phyloP scores from a whole-genome alignment of 2,797 vertebrate species.

The Takifugu ocellatus region DNA sequence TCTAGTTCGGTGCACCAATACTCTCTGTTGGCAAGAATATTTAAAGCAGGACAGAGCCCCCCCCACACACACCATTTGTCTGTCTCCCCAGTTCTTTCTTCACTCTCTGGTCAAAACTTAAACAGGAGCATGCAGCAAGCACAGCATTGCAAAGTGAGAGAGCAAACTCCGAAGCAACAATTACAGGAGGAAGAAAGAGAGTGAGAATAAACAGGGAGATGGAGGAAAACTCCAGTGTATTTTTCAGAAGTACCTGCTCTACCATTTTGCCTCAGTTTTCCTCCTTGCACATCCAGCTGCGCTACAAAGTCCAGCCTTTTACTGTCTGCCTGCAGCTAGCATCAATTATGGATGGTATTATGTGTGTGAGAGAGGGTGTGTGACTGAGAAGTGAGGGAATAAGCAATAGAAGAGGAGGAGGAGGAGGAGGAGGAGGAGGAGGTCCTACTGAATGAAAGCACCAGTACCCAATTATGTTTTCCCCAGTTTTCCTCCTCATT shows the following conservation, averaged over 20 bases:
- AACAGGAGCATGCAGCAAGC: conserved; percentile 13
- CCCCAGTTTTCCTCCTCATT: conserved; percentile 4
- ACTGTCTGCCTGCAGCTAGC: conserved; percentile 83
- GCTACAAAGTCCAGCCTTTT: conserved; percentile 76
- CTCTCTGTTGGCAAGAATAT: too few species aligned
- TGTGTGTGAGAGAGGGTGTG: conserved; percentile 38
- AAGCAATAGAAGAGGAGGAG: conserved; percentile 30
- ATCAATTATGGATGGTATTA: conserved; percentile 73
- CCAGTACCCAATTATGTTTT: conserved; percentile 39
- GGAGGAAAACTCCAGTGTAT: conserved; percentile 18
- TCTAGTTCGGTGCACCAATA: too few species aligned
- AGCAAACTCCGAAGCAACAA: conserved; percentile 9
- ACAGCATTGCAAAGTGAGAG: conserved; percentile 22
- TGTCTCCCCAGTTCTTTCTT: background rate
- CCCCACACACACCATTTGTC: background rate
- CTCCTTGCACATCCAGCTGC: conserved; percentile 85
- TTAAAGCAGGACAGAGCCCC: too few species aligned
- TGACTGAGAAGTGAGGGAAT: conserved; percentile 41
- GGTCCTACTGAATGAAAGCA: conserved; percentile 67
- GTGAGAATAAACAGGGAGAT: conserved; percentile 9
- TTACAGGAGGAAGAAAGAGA: conserved; percentile 6
- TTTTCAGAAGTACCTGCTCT: conserved; percentile 80
- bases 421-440: conserved; percentile 52
- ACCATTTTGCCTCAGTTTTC: conserved; percentile 82
- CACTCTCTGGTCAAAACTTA: background rate